These are phyloP conservation scores for Caenorhabditis remanei DNA, from an alignment of 1,140 invertebrate genomes.

Conservation along the genomic window DNA sequence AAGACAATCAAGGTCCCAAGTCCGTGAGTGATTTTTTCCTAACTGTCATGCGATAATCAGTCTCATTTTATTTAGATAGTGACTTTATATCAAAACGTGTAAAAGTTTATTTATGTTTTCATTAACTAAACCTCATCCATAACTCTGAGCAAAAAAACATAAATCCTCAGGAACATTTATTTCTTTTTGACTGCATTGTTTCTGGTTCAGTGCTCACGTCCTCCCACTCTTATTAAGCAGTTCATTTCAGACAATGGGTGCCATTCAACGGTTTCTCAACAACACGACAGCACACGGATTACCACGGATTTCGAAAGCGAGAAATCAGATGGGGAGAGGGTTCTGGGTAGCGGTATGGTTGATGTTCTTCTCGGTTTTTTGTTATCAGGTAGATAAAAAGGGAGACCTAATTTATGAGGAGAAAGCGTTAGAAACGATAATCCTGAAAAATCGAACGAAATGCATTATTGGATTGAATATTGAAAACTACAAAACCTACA, in stretches of 20 bases:
- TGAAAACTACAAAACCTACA: no score
- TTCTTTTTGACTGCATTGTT: neutral
- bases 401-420: neutral
- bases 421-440: neutral
- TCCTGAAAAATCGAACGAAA: neutral
- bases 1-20: neutral
- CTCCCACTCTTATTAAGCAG: neutral
- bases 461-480: no score
- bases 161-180: neutral
- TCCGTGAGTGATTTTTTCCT: neutral
- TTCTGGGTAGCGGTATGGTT: conserved; percentile 51
- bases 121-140: no score
- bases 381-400: neutral
- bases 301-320: conserved; percentile 52
- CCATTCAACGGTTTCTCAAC: conserved; percentile 34
- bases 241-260: conserved; percentile 33
- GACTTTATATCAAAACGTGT: no score
- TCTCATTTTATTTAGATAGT: no score
- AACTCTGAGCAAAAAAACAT: neutral
- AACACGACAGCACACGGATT: conserved; percentile 57
- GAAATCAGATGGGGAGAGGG: conserved; percentile 45
- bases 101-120: no score
- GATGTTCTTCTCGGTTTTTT: neutral
- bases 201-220: conserved; percentile 14
- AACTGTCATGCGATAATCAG: no score